Percentiles rank a stretch among this genome's conserved stretches.
Conservation (phyloP, 2,888 invertebrate genomes). For the Cerastis leucographa region DNA sequence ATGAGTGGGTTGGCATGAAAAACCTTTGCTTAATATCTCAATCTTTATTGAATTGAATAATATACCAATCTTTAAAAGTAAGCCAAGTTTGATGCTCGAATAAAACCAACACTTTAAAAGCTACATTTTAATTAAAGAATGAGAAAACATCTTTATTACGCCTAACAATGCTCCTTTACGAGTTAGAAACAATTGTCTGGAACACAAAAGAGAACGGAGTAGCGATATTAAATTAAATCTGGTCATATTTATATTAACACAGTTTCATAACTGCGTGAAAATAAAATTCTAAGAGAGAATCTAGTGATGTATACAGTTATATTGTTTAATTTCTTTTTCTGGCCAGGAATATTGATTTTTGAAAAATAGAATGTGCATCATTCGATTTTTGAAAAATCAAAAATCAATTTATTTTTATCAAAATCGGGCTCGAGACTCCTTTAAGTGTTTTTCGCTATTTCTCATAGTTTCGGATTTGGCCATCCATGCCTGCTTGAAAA, state of each 20-base stretch:
- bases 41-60: background rate
- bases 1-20: too few species aligned
- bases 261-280: background rate
- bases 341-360: too few species aligned
- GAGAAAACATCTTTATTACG: slow-evolving; percentile 35
- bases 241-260: slow-evolving; percentile 16
- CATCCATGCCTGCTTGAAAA: too few species aligned
- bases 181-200: slow-evolving; percentile 42
- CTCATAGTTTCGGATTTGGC: too few species aligned
- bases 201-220: slow-evolving; percentile 32
- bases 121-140: slow-evolving; percentile 30
- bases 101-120: background rate
- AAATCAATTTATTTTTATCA: too few species aligned
- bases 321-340: too few species aligned
- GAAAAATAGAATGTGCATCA: too few species aligned
- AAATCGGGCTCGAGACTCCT: too few species aligned
- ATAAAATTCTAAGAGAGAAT: background rate
- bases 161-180: slow-evolving; percentile 35
- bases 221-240: slow-evolving; percentile 32
- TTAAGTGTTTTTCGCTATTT: too few species aligned
- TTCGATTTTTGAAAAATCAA: too few species aligned
- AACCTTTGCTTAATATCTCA: background rate
- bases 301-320: background rate
- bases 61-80: background rate
- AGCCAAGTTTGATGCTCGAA: background rate